A percentile compares a stretch with the other conserved stretches of the same genome.
phyloP scores from a whole-genome alignment of 1,140 invertebrate species.

The Atta cephalotes region DNA sequence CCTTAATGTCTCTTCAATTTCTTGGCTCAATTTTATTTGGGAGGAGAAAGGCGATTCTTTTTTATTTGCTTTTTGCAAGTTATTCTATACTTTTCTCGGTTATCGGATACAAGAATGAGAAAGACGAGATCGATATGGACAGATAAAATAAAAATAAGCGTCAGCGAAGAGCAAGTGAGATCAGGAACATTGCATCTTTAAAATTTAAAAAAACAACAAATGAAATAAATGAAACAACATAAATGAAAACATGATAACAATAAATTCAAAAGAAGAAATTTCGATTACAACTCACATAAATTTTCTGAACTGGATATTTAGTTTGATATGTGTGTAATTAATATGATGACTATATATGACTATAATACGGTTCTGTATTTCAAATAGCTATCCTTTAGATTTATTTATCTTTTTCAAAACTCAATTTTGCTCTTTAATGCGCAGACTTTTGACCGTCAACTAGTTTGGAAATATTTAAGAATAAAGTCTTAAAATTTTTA shows the following conservation, averaged over 20 bases:
- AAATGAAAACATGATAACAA: background rate
- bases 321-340: too few species aligned
- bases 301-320: background rate
- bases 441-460: too few species aligned
- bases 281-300: background rate
- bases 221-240: background rate
- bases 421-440: too few species aligned
- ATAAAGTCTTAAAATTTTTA: too few species aligned
- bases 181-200: background rate
- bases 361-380: too few species aligned
- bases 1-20: background rate
- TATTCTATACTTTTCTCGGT: slow-evolving; percentile 69
- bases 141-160: background rate
- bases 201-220: background rate
- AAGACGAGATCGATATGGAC: slow-evolving; percentile 52
- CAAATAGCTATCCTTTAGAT: too few species aligned
- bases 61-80: slow-evolving; percentile 27
- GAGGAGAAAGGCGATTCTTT: slow-evolving; percentile 67
- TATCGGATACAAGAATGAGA: slow-evolving; percentile 69
- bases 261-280: background rate
- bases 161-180: background rate
- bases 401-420: too few species aligned
- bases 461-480: too few species aligned
- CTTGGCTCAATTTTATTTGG: slow-evolving; percentile 50
- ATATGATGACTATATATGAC: too few species aligned